Percentiles rank a stretch among this genome's conserved stretches.
Conservation (phyloP, 2,888 invertebrate genomes). For the Rapana venosa region DNA sequence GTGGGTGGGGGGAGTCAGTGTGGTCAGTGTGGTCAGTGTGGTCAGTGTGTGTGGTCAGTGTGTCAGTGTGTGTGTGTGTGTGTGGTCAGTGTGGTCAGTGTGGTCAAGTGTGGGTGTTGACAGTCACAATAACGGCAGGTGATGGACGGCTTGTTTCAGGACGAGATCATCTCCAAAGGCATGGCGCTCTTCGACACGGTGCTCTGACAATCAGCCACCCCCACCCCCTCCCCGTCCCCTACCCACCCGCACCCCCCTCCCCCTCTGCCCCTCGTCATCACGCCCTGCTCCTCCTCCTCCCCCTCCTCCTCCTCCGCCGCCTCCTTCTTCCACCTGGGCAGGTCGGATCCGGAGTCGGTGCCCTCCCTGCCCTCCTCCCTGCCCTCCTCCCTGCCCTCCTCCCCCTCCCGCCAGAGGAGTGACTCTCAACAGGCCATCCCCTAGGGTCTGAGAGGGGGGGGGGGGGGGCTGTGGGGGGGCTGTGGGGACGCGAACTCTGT, state of each 20-base stretch:
- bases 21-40: background rate
- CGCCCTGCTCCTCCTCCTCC: constrained; percentile 20
- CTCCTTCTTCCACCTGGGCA: background rate
- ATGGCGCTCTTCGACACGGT: constrained; percentile 76
- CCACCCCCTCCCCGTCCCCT: background rate
- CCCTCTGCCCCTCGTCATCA: background rate
- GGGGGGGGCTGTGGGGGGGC: too few relatives aligned
- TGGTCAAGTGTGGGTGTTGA: background rate
- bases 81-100: background rate
- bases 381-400: background rate
- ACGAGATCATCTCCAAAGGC: constrained; percentile 74
- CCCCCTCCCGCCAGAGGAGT: too few relatives aligned
- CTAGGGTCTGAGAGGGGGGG: too few relatives aligned
- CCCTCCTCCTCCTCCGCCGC: background rate
- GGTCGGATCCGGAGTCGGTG: background rate
- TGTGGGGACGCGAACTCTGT: too few relatives aligned
- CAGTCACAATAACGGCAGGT: background rate
- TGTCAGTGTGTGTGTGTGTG: background rate
- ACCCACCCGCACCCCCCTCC: background rate
- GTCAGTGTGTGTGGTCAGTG: background rate
- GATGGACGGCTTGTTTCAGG: constrained; percentile 60
- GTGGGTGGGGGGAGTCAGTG: background rate
- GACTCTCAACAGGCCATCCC: too few relatives aligned
- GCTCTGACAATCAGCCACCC: constrained; percentile 59
- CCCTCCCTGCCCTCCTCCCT: background rate